Base-by-base conservation (phyloP, 1,140 invertebrate genomes). In the Battus philenor region DNA sequence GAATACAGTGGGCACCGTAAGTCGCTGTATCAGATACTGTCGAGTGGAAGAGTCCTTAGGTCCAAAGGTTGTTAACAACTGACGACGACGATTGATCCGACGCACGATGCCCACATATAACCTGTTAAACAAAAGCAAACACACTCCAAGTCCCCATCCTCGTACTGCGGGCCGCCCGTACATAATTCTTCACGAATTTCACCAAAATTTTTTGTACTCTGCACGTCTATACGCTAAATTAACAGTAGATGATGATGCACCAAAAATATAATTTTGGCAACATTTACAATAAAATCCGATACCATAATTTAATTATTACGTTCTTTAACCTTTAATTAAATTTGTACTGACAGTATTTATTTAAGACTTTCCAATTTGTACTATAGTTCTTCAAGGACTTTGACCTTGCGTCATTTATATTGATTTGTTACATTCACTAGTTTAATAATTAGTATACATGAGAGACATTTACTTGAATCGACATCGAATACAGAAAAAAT, bases 341-440 rank as follows among this genome's bases (percentile, higher is more conserved):
- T 87, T 87, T 86, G 83, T 86, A 86, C 82, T 87, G 80, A 71
- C 69, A 79, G 62, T 86, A 79, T 73, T 59, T 73, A 74, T 30
- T 30, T 77, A 75, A 84, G 75, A 85, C 73, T 76, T 81, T 65
- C 59, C 61, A 77, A 80, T 87, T 87, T 87, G 85, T 87, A 87
- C 86, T 87, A 71, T 86, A 81, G 80, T 82, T 82, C 58, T 67
- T 71, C 59, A 61, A 68, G 47, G 59, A 68, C n/a, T n/a, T n/a
- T 54, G 47, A 68, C 50, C 75, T 68, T 75, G 71, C 77, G 76
- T 77, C 56, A 76, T 77, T 65, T 61, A 43, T 50, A 47, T 58
- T 54, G 50, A 18, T 68, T 64, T 47, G 58, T 52, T 54, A n/a
- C n/a, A 33, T 8, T 55, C 59, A 51, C 22, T 48, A 49, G 39